phyloP scores from a whole-genome alignment of 2,797 vertebrate species.

The Platyrinchus mystaceus region DNA sequence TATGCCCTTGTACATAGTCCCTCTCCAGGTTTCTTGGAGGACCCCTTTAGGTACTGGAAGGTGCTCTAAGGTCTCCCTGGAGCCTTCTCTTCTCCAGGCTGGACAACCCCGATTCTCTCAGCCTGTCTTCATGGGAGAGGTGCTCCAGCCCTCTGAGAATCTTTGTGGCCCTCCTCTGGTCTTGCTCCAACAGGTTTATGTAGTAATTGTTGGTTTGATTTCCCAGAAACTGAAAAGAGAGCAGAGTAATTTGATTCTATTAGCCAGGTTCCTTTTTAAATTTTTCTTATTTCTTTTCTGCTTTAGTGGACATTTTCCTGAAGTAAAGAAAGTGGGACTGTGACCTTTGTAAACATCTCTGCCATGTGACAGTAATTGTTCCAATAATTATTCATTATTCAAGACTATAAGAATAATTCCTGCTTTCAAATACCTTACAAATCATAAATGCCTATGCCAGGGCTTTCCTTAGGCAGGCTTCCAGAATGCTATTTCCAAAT shows the following conservation, averaged over 20 bases:
- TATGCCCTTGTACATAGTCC: background rate
- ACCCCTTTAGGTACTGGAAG: background rate
- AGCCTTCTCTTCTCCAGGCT: background rate
- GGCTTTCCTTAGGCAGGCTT: background rate
- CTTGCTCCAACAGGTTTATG: background rate
- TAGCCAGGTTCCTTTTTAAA: background rate
- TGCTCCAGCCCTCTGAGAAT: background rate
- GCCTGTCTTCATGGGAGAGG: background rate
- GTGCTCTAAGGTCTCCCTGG: background rate
- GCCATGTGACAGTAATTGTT: constrained; percentile 21
- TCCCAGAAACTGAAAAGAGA: background rate
- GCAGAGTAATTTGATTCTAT: background rate
- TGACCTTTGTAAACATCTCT: constrained; percentile 18
- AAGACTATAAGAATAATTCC: background rate
- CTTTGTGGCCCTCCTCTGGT: background rate
- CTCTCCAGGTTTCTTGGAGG: background rate
- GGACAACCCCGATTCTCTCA: background rate
- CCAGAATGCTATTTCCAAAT: background rate
- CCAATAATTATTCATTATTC: constrained; percentile 27
- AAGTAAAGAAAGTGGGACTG: background rate
- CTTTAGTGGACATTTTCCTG: background rate
- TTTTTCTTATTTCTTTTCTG: background rate
- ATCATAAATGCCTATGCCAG: background rate
- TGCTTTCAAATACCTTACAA: background rate
- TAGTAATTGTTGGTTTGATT: constrained; percentile 28